Percentiles rank a stretch among this genome's conserved stretches.
Conservation (phyloP, 2,113 vertebrate genomes). For the Ardeotis arabs region DNA sequence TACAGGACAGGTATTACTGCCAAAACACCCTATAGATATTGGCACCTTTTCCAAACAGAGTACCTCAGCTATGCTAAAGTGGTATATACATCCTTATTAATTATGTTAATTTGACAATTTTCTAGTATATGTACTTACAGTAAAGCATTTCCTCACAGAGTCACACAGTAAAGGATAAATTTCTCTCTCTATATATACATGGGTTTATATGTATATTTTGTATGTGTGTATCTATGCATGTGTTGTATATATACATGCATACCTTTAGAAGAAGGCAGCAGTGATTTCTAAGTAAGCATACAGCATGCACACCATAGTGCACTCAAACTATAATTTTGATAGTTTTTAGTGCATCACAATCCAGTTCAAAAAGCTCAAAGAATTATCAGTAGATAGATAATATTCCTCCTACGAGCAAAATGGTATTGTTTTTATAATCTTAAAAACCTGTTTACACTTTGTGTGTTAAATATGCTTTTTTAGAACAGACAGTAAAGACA, state of each 20-base stretch:
- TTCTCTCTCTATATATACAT: background rate
- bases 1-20: background rate
- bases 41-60: background rate
- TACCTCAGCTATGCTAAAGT: background rate
- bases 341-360: background rate
- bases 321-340: background rate
- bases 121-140: background rate
- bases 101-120: background rate
- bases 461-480: background rate
- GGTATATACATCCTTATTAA: background rate
- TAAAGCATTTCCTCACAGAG: background rate
- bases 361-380: background rate
- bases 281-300: background rate
- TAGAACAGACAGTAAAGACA: background rate
- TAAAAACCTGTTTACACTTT: background rate
- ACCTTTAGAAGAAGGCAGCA: background rate
- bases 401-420: background rate
- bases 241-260: background rate
- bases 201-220: background rate
- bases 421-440: background rate
- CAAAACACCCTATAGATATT: background rate
- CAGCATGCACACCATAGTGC: rapidly evolving
- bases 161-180: background rate
- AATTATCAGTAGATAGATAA: background rate
- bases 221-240: too few relatives aligned